A percentile compares a stretch with the other conserved stretches of the same genome.
These are phyloP conservation scores for Palythoa caribaeorum DNA, from an alignment of 92 coral and sea anemone genomes.

Conservation along the genomic window DNA sequence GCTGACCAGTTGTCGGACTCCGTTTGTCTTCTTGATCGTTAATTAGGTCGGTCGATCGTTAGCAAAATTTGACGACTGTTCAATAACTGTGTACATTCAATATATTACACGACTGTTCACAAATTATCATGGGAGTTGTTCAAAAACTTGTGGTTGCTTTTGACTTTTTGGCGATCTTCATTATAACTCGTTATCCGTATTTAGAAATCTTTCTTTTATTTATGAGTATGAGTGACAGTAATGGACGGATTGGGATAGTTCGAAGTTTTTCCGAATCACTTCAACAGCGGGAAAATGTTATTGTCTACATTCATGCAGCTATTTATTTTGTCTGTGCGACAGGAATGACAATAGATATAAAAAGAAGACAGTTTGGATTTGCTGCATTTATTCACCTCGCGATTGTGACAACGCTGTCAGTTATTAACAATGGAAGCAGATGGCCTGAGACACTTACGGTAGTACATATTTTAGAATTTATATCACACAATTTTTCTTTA, in stretches of 20 bases:
- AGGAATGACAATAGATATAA: constrained; percentile 91
- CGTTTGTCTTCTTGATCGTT: not conserved
- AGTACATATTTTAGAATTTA: constrained; percentile 20
- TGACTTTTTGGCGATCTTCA: constrained; percentile 82
- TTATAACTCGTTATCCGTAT: constrained; percentile 94
- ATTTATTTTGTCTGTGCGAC: constrained; percentile 92
- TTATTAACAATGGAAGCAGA: constrained; percentile 62
- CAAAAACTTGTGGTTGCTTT: constrained; percentile 75
- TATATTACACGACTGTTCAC: not conserved
- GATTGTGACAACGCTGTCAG: constrained; percentile 60
- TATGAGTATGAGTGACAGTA: constrained; percentile 72
- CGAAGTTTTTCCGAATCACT: constrained; percentile 69
- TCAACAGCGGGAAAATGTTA: constrained; percentile 63
- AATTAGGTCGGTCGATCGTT: no score
- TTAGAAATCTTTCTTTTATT: constrained; percentile 81
- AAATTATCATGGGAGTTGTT: constrained; percentile 68
- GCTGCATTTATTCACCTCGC: constrained; percentile 84
- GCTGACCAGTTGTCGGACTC: not conserved
- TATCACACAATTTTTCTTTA: not conserved
- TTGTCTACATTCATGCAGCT: constrained; percentile 79
- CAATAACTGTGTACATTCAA: no score
- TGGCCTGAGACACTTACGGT: constrained; percentile 92
- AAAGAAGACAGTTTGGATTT: constrained; percentile 80
- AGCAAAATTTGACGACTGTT: no score
- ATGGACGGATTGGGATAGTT: constrained; percentile 35